Conservation (phyloP, 2,888 invertebrate genomes). For the Hyalella azteca region DNA sequence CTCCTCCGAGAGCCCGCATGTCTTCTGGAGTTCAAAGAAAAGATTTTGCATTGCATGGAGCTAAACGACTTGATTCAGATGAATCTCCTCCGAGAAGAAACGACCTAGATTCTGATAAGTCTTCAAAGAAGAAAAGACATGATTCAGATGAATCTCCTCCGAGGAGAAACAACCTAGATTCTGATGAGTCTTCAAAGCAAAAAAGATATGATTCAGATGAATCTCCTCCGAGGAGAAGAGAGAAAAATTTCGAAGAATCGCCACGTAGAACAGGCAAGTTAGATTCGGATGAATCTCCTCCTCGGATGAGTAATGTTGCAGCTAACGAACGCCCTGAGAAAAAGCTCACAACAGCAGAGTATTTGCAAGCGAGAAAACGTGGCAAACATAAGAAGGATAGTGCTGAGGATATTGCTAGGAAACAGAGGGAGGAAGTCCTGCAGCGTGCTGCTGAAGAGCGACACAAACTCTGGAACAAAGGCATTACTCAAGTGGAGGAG, state of each 20-base stretch:
- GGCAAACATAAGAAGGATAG: conserved; percentile 66
- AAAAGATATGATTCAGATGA: conserved; percentile 46
- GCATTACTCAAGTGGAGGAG: conserved; percentile 81
- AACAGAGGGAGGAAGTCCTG: conserved; percentile 73
- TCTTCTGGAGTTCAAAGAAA: too few species aligned
- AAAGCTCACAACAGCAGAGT: conserved; percentile 52
- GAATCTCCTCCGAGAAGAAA: conserved; percentile 46
- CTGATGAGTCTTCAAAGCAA: conserved; percentile 38
- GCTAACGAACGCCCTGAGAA: conserved; percentile 46
- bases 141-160: conserved; percentile 39
- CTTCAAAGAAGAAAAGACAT: too few species aligned
- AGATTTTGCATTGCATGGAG: too few species aligned
- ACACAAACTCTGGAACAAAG: conserved; percentile 84
- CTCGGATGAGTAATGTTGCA: conserved; percentile 47
- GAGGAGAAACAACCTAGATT: conserved; percentile 59
- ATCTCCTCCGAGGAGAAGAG: conserved; percentile 47
- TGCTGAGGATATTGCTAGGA: conserved; percentile 72
- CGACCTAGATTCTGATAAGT: conserved; percentile 58
- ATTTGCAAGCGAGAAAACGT: conserved; percentile 43
- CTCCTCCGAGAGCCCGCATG: conserved; percentile 12
- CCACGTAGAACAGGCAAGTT: conserved; percentile 57
- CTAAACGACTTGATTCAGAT: conserved; percentile 58
- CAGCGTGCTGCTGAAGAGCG: conserved; percentile 72
- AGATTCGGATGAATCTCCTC: conserved; percentile 43
- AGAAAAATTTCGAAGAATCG: conserved; percentile 59